Base-by-base conservation (phyloP, 2,888 invertebrate genomes). In the Netelia melanura region DNA sequence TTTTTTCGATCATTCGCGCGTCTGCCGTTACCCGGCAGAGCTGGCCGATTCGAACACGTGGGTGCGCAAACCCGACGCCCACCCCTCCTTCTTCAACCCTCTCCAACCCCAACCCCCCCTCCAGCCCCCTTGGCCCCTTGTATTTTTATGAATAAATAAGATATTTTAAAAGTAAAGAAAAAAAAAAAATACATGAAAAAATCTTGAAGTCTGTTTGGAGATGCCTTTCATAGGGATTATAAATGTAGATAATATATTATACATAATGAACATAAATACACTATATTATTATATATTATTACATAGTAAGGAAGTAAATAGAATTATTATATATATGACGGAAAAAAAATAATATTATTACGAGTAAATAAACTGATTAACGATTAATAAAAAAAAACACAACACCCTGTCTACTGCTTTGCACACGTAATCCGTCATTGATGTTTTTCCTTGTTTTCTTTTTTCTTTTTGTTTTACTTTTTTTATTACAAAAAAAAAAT, bases 91-190 rank as follows among this genome's bases (percentile, higher is more conserved):
- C 30, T 30, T 5, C 30, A 2, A 30, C 30, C 30, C 52, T n/a
- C n/a, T n/a, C 89, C 92, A 10, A 56, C 17, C 56, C 21, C 25
- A 0, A 0, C 8, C 56, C 56, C 56, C 21, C 21, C 14, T 14
- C 56, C 3, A 9, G 0, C 8, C 17, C 56, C 17, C 56, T 56
- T 21, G 30, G 6, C 89, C 89, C 92, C 91, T 87, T 92, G 93
- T 93, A 93, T 93, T 93, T 93, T 93, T 93, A 93, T 93, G 93
- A 93, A 93, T 93, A 93, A 93, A 93, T 93, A 93, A 93, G 91
- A 93, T 93, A 93, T 93, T 93, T 93, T 93, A 17, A 92, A 93
- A 91, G 89, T 74, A 67, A 56, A 44, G 65, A 67, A 56, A 65
- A 25, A 80, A 25, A 80, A 79, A 54, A 65, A 65, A 72, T 88